Evolutionary conservation across 2,797 vertebrate species (phyloP).

Genomic region (Percopsis omiscomaycus): DNA sequence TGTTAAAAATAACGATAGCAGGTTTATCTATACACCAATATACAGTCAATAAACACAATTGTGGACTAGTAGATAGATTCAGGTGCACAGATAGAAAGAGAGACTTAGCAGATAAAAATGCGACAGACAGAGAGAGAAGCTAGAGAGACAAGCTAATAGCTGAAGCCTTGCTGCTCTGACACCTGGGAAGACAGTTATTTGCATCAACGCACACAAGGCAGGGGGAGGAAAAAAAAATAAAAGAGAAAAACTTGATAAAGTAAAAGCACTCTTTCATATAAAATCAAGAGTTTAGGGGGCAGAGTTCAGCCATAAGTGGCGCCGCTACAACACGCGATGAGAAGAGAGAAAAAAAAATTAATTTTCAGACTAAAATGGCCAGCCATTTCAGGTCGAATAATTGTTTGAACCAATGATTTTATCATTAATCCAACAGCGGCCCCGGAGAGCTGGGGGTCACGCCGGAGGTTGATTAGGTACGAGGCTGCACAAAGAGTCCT

Average conservation of each 20-base stretch:
- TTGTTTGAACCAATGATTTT: slow-evolving; percentile 99
- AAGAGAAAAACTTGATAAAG: slow-evolving; percentile 69
- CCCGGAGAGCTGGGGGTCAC: slow-evolving; percentile 97
- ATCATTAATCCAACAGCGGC: slow-evolving; percentile 96
- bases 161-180: slow-evolving; percentile 67
- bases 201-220: slow-evolving; percentile 42
- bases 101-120: slow-evolving; percentile 16
- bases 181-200: slow-evolving; percentile 54
- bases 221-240: slow-evolving; percentile 18
- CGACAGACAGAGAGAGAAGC: slow-evolving; percentile 26
- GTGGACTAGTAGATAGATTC: background rate
- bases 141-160: slow-evolving; percentile 45
- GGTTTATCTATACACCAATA: no score
- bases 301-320: slow-evolving; percentile 94
- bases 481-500: slow-evolving; percentile 96
- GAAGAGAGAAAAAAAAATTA: slow-evolving; percentile 84
- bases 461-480: slow-evolving; percentile 99
- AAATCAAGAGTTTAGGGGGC: slow-evolving; percentile 82
- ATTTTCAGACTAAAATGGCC: slow-evolving; percentile 96
- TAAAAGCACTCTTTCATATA: slow-evolving; percentile 76
- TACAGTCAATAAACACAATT: no score
- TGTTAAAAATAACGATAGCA: no score
- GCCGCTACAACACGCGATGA: slow-evolving; percentile 80
- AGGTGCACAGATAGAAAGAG: slow-evolving; percentile 30
- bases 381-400: slow-evolving; percentile 99